A percentile compares a stretch with the other conserved stretches of the same genome.
These are phyloP conservation scores for Camponotus floridanus DNA, from an alignment of 1,140 invertebrate genomes.

Conservation along the genomic window DNA sequence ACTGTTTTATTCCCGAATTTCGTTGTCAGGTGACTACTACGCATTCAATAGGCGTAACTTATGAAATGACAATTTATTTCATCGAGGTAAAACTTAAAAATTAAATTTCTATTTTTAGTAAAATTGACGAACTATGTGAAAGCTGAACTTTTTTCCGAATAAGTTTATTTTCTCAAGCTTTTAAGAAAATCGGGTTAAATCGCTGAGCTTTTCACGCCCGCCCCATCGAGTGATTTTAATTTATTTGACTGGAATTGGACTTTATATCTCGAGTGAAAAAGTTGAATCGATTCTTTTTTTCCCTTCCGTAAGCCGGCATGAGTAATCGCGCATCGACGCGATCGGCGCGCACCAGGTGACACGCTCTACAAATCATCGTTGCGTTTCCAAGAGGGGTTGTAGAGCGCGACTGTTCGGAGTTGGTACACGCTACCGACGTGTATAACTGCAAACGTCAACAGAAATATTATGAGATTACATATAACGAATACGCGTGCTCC, in stretches of 20 bases:
- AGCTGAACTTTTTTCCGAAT: not conserved
- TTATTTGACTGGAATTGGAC: conserved; percentile 59
- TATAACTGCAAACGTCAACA: conserved; percentile 72
- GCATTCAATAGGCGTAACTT: not conserved
- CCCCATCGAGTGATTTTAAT: conserved; percentile 44
- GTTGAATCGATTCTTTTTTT: conserved; percentile 29
- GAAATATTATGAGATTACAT: conserved; percentile 76
- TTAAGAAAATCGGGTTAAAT: conserved; percentile 20
- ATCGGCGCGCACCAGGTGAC: conserved; percentile 69
- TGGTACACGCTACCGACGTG: conserved; percentile 65
- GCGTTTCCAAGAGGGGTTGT: conserved; percentile 63
- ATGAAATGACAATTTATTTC: not conserved
- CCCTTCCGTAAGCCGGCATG: conserved; percentile 35
- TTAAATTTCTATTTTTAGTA: not conserved
- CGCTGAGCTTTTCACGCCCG: not conserved
- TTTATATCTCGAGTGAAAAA: conserved; percentile 56
- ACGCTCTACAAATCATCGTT: conserved; percentile 70
- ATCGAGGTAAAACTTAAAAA: not conserved
- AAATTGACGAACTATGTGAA: not conserved
- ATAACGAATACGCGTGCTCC: conserved; percentile 71
- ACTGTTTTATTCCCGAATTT: conserved; percentile 2
- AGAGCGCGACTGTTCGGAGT: conserved; percentile 48
- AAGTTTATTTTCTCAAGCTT: conserved; percentile 18
- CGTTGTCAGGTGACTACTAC: not conserved
- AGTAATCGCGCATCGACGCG: conserved; percentile 54